phyloP scores from a whole-genome alignment of 92 coral and sea anemone genomes.

The Paragorgia papillata region DNA sequence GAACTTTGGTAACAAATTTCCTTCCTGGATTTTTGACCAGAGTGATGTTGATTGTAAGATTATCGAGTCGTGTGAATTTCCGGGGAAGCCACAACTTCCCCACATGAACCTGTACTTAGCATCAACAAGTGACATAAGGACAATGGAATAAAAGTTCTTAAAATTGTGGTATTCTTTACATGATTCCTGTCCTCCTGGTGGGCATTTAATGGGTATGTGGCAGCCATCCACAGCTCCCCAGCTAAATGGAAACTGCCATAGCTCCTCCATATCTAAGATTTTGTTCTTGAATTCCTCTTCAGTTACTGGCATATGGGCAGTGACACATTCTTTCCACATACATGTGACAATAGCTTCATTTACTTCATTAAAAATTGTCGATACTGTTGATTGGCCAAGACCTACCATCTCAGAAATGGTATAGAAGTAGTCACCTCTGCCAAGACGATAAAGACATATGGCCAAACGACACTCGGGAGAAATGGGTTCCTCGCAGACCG shows the following conservation, averaged over 20 bases:
- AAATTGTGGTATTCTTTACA: conserved; percentile 42
- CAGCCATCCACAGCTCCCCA: conserved; percentile 53
- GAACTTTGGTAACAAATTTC: conserved; percentile 44
- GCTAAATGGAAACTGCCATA: no score
- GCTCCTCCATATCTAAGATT: conserved; percentile 53
- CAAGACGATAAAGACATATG: conserved; percentile 25
- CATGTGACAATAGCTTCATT: conserved; percentile 30
- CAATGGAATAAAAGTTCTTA: conserved; percentile 47
- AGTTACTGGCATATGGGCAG: conserved; percentile 20
- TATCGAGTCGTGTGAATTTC: no score
- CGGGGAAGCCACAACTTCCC: conserved; percentile 55
- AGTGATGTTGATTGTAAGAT: conserved; percentile 52
- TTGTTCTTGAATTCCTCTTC: conserved; percentile 39
- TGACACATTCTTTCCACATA: conserved; percentile 47
- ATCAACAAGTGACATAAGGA: conserved; percentile 40
- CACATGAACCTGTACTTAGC: conserved; percentile 47
- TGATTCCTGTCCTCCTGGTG: conserved; percentile 18
- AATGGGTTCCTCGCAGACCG: no score
- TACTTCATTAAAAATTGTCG: conserved; percentile 43
- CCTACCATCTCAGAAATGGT: conserved; percentile 37
- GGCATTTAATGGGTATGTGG: no score
- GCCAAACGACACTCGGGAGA: conserved; percentile 38
- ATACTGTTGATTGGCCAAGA: conserved; percentile 48
- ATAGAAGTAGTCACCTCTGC: conserved; percentile 48
- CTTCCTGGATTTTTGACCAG: conserved; percentile 33